Evolutionary conservation across 2,797 vertebrate genomes (phyloP).

Genomic region (Meda fulgida): DNA sequence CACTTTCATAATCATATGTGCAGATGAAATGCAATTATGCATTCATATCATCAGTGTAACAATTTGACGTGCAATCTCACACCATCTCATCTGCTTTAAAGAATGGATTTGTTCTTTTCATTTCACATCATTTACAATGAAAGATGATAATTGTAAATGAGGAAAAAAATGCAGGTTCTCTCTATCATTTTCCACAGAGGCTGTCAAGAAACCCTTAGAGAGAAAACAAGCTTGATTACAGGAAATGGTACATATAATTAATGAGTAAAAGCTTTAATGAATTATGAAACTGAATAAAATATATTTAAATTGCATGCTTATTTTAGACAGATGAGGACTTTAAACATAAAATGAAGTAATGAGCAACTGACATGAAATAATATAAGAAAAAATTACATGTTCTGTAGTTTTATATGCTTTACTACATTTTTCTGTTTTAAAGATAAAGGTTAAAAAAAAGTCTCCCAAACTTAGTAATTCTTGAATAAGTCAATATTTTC

Average conservation of each 20-base stretch:
- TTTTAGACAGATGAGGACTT: not conserved
- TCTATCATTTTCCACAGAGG: constrained; percentile 10
- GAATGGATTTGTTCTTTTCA: constrained; percentile 24
- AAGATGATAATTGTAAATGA: constrained; percentile 19
- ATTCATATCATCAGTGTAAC: constrained; percentile 31
- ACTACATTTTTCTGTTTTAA: constrained; percentile 1
- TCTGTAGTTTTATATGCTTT: not conserved
- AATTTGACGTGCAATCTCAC: constrained; percentile 57
- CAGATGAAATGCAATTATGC: constrained; percentile 41
- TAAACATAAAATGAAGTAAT: not conserved
- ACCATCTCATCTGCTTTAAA: constrained; percentile 3
- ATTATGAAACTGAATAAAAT: constrained; percentile 11
- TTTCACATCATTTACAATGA: constrained; percentile 5
- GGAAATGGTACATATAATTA: not conserved
- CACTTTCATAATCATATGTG: constrained; percentile 21
- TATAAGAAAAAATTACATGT: not conserved
- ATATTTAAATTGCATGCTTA: not conserved
- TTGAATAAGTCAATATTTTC: not conserved
- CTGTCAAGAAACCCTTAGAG: not conserved
- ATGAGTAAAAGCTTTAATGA: not conserved
- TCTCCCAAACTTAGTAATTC: not conserved
- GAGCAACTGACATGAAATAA: not conserved
- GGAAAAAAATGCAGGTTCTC: not conserved
- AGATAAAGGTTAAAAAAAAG: not conserved
- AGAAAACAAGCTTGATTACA: constrained; percentile 1